Evolutionary conservation across 2,888 invertebrate genomes (phyloP), one percentile per base, ranked within the genome.

Genomic region (Coremacera marginata): DNA sequence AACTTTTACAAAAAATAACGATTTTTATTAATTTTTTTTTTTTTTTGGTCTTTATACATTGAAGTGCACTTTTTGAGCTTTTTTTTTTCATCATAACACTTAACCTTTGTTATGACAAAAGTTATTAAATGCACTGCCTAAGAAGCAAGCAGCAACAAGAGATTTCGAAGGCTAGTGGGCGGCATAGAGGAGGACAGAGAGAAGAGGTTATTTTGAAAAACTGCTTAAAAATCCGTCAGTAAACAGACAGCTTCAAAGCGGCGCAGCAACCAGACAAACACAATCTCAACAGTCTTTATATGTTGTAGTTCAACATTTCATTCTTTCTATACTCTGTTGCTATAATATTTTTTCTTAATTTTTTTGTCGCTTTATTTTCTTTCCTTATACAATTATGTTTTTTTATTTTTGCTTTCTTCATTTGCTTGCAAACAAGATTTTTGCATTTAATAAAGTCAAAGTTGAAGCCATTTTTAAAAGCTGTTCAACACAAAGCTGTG

Each of bases 371-470:
- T 60, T 22, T 14, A 5, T 60, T 44, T 60, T 25, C 9, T 25
- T 27, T 60, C 25, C 5, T 60, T 63, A 11, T 31, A 22, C 2
- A 14, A 31, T 7, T 27, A n/a, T n/a, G 16, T 3, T n/a, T 3
- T 1, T 49, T 49, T 34, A 60, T 37, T 34, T 7, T 31, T 14
- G 11, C 25, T 57, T 34, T 71, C 25, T 51, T 34, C 68, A 51
- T 14, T 22, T 19, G 71, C 22, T 71, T 71, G 44, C 71, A 71
- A 37, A 60, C 44, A 60, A 60, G 57, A 71, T 71, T 71, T 71
- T 57, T 37, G 44, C 71, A 71, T 71, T 71, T 71, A 60, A 71
- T 71, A 71, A 71, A 60, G 60, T 57, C 71, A 71, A 70, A 70
- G 70, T 55, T 55, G 55, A 55, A 55, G 68, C 4, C 68, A 68